phyloP scores from a whole-genome alignment of 64 coral and sea anemone species.

The Montipora efflorescens region DNA sequence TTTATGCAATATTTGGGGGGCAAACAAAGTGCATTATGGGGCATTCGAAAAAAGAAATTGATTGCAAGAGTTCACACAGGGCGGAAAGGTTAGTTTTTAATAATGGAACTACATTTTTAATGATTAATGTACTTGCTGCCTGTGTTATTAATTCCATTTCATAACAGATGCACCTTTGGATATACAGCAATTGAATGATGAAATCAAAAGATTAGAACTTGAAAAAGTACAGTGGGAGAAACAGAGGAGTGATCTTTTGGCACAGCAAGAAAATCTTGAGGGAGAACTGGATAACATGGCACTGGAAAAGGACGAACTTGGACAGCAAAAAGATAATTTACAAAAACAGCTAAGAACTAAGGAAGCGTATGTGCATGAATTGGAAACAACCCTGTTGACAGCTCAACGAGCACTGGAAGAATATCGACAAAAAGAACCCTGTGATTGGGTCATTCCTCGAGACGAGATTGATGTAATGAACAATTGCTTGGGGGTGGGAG shows the following conservation, averaged over 20 bases:
- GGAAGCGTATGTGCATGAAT: constrained; percentile 8
- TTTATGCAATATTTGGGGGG: too few relatives aligned
- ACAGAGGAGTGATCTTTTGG: background rate
- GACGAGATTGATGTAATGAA: constrained; percentile 57
- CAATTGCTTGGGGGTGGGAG: constrained; percentile 60
- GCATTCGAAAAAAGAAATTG: too few relatives aligned
- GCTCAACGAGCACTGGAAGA: constrained; percentile 56
- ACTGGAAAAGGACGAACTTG: constrained; percentile 30
- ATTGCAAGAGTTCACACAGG: too few relatives aligned
- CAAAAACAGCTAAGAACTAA: background rate
- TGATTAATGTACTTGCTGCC: too few relatives aligned
- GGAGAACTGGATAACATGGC: constrained; percentile 22
- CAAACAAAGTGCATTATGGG: too few relatives aligned
- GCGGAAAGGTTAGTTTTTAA: too few relatives aligned
- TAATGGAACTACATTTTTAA: too few relatives aligned
- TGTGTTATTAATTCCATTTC: background rate
- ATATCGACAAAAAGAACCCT: background rate
- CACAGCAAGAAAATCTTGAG: background rate
- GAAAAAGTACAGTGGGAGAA: constrained; percentile 15
- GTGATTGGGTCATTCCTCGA: constrained; percentile 39
- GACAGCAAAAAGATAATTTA: background rate
- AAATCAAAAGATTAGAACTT: constrained; percentile 27
- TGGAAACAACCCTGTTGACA: constrained; percentile 33
- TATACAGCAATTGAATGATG: constrained; percentile 4
- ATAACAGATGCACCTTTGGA: background rate